A percentile compares a stretch with the other conserved stretches of the same genome.
Evolutionary conservation across 2,888 invertebrate species (phyloP).

Genomic region (Alloscopus bannaensis): DNA sequence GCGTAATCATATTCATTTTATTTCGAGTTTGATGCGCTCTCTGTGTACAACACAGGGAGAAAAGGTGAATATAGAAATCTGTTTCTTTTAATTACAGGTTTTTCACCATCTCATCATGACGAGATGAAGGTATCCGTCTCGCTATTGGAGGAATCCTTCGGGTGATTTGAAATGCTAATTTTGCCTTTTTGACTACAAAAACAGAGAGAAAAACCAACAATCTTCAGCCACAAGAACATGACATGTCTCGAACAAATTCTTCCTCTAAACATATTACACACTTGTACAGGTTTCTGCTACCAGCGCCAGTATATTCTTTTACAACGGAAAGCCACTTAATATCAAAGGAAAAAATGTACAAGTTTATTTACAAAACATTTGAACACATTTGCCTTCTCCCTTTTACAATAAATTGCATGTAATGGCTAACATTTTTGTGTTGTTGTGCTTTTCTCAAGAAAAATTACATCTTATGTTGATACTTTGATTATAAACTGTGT

Average conservation of each 20-base stretch:
- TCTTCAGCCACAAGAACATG: slow-evolving; percentile 46
- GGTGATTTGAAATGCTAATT: slow-evolving; percentile 61
- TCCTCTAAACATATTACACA: background rate
- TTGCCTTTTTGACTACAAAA: slow-evolving; percentile 33
- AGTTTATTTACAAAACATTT: slow-evolving; percentile 37
- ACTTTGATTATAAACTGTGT: no score
- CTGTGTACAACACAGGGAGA: background rate
- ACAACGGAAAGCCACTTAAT: background rate
- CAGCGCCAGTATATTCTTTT: background rate
- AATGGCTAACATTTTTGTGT: background rate
- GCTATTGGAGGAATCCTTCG: no score
- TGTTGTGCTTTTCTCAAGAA: background rate
- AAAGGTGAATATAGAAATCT: slow-evolving; percentile 1
- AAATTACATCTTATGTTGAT: no score
- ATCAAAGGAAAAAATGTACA: background rate
- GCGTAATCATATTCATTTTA: slow-evolving; percentile 2
- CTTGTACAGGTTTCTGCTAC: background rate
- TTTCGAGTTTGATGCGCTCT: slow-evolving; percentile 20
- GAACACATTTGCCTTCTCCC: slow-evolving; percentile 26
- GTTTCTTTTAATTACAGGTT: slow-evolving; percentile 60
- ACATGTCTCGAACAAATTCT: slow-evolving; percentile 56
- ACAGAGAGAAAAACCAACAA: slow-evolving; percentile 61
- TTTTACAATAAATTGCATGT: slow-evolving; percentile 35
- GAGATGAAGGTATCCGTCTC: no score
- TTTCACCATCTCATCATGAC: no score